Conservation (phyloP, 2,888 invertebrate species). For the Cactoblastis cactorum region DNA sequence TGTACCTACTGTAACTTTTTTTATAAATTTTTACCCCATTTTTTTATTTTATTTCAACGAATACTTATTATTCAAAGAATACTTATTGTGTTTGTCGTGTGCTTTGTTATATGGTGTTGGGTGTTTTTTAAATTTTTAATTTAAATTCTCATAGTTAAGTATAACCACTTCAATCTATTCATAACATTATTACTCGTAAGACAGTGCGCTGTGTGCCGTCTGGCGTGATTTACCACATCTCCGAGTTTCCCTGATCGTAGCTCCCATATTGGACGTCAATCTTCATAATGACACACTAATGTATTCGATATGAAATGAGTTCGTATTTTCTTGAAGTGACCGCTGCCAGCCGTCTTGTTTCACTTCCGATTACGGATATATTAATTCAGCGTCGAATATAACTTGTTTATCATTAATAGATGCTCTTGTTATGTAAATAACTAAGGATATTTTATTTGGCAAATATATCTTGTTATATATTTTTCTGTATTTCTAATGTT, state of each 20-base stretch:
- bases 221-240: neutral
- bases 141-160: too few relatives aligned
- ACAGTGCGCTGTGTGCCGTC: too few relatives aligned
- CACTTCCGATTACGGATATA: constrained; percentile 7
- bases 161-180: too few relatives aligned
- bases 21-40: too few relatives aligned
- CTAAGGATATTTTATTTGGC: neutral
- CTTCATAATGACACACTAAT: constrained; percentile 48
- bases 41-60: too few relatives aligned
- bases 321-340: constrained; percentile 26
- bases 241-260: neutral
- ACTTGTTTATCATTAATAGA: neutral
- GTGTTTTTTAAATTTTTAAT: too few relatives aligned
- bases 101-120: too few relatives aligned
- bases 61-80: too few relatives aligned
- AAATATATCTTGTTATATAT: neutral
- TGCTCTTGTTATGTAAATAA: neutral
- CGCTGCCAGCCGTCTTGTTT: constrained; percentile 2
- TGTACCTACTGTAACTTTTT: too few relatives aligned
- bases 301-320: constrained; percentile 39
- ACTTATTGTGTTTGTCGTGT: too few relatives aligned
- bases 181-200: too few relatives aligned
- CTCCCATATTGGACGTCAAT: constrained; percentile 41
- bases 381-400: constrained; percentile 12
- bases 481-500: too few relatives aligned